These are phyloP conservation scores for Cyanistes caeruleus DNA, from an alignment of 2,113 vertebrate genomes.

Conservation along the genomic window DNA sequence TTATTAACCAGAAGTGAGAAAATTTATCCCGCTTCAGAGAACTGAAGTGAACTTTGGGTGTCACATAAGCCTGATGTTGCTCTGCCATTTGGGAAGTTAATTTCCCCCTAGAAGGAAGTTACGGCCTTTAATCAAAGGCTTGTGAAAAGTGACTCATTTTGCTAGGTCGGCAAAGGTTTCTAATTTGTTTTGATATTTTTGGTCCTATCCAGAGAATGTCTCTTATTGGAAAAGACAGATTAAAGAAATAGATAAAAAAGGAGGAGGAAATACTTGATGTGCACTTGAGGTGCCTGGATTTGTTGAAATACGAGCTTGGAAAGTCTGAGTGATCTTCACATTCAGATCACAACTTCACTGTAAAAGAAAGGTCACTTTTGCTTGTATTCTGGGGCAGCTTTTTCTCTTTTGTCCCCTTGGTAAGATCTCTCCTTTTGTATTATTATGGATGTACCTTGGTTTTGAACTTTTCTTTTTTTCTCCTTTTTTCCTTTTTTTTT, in stretches of 20 bases:
- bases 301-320: slow-evolving; percentile 35
- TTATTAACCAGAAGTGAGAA: slow-evolving; percentile 5
- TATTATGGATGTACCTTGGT: slow-evolving; percentile 55
- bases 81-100: slow-evolving; percentile 25
- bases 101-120: slow-evolving; percentile 33
- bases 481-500: not conserved
- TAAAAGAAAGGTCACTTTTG: slow-evolving; percentile 59
- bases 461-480: slow-evolving; percentile 60
- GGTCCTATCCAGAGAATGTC: not conserved
- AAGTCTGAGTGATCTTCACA: slow-evolving; percentile 55
- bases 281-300: not conserved
- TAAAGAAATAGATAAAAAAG: not conserved
- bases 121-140: slow-evolving; percentile 36
- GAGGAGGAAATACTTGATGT: slow-evolving; percentile 24
- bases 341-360: slow-evolving; percentile 62
- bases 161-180: not conserved
- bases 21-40: not conserved
- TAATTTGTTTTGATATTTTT: slow-evolving; percentile 56
- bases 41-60: not conserved
- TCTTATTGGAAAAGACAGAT: slow-evolving; percentile 32
- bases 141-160: slow-evolving; percentile 37
- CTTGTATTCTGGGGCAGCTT: slow-evolving; percentile 50
- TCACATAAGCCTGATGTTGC: not conserved
- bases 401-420: slow-evolving; percentile 49
- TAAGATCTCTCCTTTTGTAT: slow-evolving; percentile 62